Evolutionary conservation across 2,113 vertebrate genomes (phyloP).

Genomic region (Apaloderma vittatum): DNA sequence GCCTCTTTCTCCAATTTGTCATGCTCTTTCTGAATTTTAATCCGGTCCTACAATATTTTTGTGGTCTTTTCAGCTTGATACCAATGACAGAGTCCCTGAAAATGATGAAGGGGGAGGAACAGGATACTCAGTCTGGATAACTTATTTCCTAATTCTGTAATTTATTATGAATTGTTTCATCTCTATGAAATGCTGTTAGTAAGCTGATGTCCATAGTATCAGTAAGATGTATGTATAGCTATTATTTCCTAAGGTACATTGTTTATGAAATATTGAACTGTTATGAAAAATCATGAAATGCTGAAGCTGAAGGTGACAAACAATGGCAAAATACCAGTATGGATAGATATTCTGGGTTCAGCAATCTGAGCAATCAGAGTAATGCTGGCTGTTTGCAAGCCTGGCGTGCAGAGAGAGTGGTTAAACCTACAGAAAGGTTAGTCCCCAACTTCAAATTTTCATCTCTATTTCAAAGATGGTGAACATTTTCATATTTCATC

Average conservation of each 20-base stretch:
- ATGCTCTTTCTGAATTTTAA: conserved; percentile 61
- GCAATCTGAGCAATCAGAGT: neutral
- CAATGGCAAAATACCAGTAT: conserved; percentile 2
- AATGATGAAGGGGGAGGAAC: conserved; percentile 61
- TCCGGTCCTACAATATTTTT: neutral
- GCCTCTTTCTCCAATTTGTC: conserved; percentile 44
- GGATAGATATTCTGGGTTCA: neutral
- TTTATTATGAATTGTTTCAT: conserved; percentile 62
- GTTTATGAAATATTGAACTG: conserved; percentile 63
- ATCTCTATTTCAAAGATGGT: neutral
- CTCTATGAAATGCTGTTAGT: conserved; percentile 54
- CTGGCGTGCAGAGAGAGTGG: neutral
- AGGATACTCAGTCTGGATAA: conserved; percentile 38
- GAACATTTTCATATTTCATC: conserved; percentile 29
- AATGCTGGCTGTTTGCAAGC: neutral
- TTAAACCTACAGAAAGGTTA: neutral
- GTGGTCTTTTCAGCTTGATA: conserved; percentile 38
- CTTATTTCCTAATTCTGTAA: conserved; percentile 67
- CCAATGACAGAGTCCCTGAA: conserved; percentile 55
- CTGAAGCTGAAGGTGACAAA: conserved; percentile 19
- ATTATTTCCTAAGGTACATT: conserved; percentile 65
- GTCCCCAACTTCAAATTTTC: neutral
- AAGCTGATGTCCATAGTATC: conserved; percentile 11
- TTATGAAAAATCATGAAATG: conserved; percentile 39
- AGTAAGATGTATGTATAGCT: conserved; percentile 59